Conservation (phyloP, 2,797 vertebrate species). For the Lerista edwardsae region DNA sequence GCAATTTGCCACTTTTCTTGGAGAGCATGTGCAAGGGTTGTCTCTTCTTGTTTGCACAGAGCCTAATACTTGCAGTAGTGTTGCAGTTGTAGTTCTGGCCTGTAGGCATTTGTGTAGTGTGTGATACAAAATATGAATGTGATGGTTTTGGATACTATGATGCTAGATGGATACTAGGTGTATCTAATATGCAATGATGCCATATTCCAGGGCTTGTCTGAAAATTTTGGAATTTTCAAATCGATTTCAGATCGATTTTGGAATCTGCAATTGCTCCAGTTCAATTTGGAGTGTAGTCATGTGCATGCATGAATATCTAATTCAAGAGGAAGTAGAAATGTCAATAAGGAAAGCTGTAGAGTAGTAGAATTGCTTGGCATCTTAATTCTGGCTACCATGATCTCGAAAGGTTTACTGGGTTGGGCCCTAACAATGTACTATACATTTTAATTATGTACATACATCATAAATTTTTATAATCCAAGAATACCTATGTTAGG, state of each 20-base stretch:
- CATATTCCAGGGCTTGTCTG: not conserved
- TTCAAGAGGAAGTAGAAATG: not conserved
- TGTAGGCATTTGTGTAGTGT: not conserved
- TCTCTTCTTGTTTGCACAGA: not conserved
- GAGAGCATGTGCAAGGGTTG: not conserved
- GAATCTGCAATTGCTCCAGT: not conserved
- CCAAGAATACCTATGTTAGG: not conserved
- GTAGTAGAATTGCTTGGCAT: not conserved
- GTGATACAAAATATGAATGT: not conserved
- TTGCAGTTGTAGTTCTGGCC: not conserved
- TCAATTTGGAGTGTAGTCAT: not conserved
- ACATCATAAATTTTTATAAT: no score
- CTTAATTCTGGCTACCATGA: not conserved
- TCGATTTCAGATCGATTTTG: no score
- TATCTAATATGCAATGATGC: not conserved
- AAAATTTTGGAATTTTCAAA: no score
- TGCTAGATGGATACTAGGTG: not conserved
- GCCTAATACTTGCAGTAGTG: not conserved
- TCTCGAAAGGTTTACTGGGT: not conserved
- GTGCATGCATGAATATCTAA: not conserved
- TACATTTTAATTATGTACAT: not conserved
- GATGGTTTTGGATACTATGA: not conserved
- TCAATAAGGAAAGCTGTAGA: not conserved
- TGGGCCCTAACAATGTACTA: not conserved
- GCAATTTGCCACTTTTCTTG: not conserved